Base-by-base conservation (phyloP, 2,888 invertebrate genomes). In the Dorcus parallelipipedus region DNA sequence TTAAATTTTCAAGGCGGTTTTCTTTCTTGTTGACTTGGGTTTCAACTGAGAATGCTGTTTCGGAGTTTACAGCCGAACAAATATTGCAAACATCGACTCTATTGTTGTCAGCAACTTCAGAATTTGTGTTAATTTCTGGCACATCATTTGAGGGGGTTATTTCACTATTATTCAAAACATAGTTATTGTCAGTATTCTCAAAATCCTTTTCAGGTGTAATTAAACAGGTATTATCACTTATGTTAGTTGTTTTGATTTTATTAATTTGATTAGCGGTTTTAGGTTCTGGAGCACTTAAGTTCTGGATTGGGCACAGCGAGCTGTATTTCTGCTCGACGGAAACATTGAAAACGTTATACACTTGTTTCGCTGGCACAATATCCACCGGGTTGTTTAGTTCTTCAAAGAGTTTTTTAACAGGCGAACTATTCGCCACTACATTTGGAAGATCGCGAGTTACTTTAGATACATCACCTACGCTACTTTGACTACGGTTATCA, bases 311-410 rank as follows among this genome's bases (percentile, higher is more conserved):
- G 23, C 9, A 45, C 26, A 33, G 26, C 26, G 26, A 33, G 26
- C 66, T 71, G 64, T 64, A 73, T 33, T 69, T 71, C 38, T 65
- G 64, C 64, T 74, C 74, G 60, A 77, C 72, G 60, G 71, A 74
- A 65, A 78, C 76, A 62, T 75, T 78, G 65, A 77, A 78, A 54
- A 78, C 74, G 64, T 76, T 78, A 59, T 71, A 78, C 49, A 78
- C 73, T 71, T 76, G 77, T 62, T 73, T 73, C 26, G 65, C 70
- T 14, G 76, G 77, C 62, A 76, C 70, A 45, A 77, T 71, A 56
- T 74, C 73, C 49, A 67, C 61, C n/a, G 76, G 64, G 63, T 70
- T 70, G 60, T 74, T 77, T 41, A 78, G 64, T 66, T 76, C 75
- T 52, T 73, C 71, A 54, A 76, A 62, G 47, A 75, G 62, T 38